Conservation (phyloP, 2,888 invertebrate species). For the Andrena minutula region DNA sequence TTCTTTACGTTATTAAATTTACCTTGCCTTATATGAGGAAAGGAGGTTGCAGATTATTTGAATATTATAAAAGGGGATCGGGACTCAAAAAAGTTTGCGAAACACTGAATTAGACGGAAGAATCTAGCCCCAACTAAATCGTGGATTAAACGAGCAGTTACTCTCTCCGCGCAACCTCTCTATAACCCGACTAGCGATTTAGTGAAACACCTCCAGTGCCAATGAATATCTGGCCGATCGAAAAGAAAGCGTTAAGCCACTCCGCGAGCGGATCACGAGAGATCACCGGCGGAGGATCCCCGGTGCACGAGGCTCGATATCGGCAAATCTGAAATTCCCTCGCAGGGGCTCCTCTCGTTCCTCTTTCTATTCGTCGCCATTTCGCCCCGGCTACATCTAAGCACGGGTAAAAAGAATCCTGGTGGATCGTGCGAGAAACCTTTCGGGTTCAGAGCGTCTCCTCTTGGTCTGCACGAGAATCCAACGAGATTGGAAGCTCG, state of each 20-base stretch:
- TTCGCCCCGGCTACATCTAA: constrained; percentile 24
- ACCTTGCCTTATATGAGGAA: too few species aligned
- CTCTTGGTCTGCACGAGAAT: constrained; percentile 25
- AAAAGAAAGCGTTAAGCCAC: constrained; percentile 14
- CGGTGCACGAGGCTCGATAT: constrained; percentile 43
- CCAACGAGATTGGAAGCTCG: constrained; percentile 50
- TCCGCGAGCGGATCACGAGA: constrained; percentile 43
- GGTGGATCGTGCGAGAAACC: constrained; percentile 48
- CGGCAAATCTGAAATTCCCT: constrained; percentile 48
- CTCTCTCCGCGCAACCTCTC: neutral
- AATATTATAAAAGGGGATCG: too few species aligned
- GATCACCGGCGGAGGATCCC: constrained; percentile 34
- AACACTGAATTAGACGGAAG: too few species aligned
- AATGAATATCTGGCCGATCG: constrained; percentile 25
- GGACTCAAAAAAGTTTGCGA: too few species aligned
- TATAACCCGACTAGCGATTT: constrained; percentile 7
- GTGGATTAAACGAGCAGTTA: neutral
- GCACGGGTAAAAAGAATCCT: constrained; percentile 29
- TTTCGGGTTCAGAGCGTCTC: constrained; percentile 27
- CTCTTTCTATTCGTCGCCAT: constrained; percentile 30
- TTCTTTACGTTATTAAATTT: too few species aligned
- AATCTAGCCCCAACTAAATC: neutral
- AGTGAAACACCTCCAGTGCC: constrained; percentile 20
- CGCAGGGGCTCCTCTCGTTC: constrained; percentile 8
- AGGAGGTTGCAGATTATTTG: too few species aligned